These are phyloP conservation scores for Atopsyche davidsoni DNA, from an alignment of 1,140 invertebrate genomes.

Conservation along the genomic window DNA sequence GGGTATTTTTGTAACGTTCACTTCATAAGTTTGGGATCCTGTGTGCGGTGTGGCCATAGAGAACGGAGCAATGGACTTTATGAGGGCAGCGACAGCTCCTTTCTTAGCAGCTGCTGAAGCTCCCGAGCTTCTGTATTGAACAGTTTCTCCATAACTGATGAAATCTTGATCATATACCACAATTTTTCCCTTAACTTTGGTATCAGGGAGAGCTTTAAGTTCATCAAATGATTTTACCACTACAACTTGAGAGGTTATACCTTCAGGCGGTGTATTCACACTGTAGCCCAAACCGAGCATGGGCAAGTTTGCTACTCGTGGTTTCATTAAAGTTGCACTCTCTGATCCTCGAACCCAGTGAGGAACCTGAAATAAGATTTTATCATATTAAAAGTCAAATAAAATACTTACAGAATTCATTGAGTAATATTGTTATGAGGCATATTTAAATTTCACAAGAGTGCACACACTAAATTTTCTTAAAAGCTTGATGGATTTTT, in stretches of 20 bases:
- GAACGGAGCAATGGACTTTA: constrained; percentile 64
- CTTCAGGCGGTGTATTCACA: constrained; percentile 53
- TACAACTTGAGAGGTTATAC: constrained; percentile 59
- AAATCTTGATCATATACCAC: constrained; percentile 64
- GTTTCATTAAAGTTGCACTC: constrained; percentile 50
- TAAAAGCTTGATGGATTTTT: too few relatives aligned
- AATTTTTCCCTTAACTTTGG: constrained; percentile 57
- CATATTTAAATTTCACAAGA: too few relatives aligned
- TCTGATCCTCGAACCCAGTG: constrained; percentile 52
- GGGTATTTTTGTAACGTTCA: constrained; percentile 60
- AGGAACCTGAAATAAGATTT: constrained; percentile 29
- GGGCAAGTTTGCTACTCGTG: constrained; percentile 49
- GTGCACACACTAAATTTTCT: too few relatives aligned
- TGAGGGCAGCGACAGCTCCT: constrained; percentile 63
- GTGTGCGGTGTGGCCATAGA: constrained; percentile 61
- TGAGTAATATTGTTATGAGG: too few relatives aligned
- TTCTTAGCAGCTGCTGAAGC: constrained; percentile 55
- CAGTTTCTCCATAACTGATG: constrained; percentile 49
- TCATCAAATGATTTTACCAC: constrained; percentile 61
- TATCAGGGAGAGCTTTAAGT: constrained; percentile 42
- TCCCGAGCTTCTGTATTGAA: constrained; percentile 50
- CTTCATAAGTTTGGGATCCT: constrained; percentile 53
- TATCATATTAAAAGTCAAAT: too few relatives aligned
- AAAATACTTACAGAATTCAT: too few relatives aligned
- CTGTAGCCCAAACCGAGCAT: constrained; percentile 58